Base-by-base conservation (phyloP, 2,888 invertebrate genomes). In the Brachynemurus nebulosus region DNA sequence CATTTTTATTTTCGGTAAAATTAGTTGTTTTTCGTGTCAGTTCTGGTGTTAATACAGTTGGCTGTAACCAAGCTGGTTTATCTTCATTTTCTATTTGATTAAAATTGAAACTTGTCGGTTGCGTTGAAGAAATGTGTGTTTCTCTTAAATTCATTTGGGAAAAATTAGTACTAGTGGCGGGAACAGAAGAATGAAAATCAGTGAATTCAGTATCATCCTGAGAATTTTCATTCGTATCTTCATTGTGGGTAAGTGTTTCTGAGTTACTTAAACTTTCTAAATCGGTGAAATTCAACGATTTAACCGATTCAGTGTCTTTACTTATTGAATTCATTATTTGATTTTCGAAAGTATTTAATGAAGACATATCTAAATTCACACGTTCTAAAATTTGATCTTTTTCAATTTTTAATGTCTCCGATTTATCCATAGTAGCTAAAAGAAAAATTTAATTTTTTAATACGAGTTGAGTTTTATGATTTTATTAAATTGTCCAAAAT, bases 181-280 rank as follows among this genome's bases (percentile, higher is more conserved):
- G 25, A 45, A 49, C 11, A 50, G 45, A 16, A 57, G 58, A 63
- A 54, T 69, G 67, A 54, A 69, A 69, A 40, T 69, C 66, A 42
- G 66, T 62, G 51, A 71, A 70, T 46, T 70, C 68, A 51, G 68
- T 67, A 46, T 68, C 65, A 6, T 40, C 40, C 7, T 17, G 9
- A 6, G 16, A 14, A 30, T 27, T 27, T 16, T 40, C 30, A 25
- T 16, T 27, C 11, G 25, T 40, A 14, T 25, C 17, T 8, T 17
- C 14, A 12, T 8, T n/a, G 11, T 23, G 12, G 7, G 16, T 19
- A 17, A 19, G 12, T 3, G 20, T 16, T 27, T 47, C 44, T 17
- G 38, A 2, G 42, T 25, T 36, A 8, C 40, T 19, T 45, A 43
- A 35, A 30, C 34, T 47, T 4, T 48, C 46, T 9, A 42, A 23